Conservation (phyloP, 2,113 vertebrate species). For the Hydropotes inermis region DNA sequence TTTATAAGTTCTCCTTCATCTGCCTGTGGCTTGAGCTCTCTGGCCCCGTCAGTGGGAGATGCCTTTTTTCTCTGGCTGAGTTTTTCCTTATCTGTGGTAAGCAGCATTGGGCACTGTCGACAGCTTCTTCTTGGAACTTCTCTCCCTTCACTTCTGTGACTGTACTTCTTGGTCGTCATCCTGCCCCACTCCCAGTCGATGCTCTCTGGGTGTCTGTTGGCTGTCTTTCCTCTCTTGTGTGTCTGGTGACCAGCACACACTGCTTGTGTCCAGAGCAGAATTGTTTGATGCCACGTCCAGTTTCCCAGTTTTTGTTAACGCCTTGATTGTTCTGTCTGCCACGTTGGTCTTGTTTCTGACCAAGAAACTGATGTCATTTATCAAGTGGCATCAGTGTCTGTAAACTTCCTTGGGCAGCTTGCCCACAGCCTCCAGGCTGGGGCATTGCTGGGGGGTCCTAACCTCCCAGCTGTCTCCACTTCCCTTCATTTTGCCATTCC, state of each 20-base stretch:
- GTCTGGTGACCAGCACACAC: not conserved
- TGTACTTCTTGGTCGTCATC: not conserved
- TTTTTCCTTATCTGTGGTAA: not conserved
- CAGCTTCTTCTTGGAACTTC: not conserved
- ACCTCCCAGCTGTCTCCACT: not conserved
- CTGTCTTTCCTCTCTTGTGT: not conserved
- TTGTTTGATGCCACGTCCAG: not conserved
- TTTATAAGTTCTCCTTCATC: not conserved
- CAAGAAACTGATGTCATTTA: not conserved
- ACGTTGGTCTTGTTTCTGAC: not conserved
- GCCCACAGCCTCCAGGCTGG: not conserved
- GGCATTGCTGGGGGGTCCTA: not conserved
- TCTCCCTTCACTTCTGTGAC: not conserved
- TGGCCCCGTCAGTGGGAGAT: not conserved
- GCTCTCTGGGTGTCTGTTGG: not conserved
- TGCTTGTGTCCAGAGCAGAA: not conserved
- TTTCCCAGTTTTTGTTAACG: slow-evolving; percentile 2
- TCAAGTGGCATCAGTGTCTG: not conserved
- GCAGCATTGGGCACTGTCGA: not conserved
- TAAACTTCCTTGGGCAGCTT: not conserved
- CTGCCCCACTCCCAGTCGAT: not conserved
- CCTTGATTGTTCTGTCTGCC: not conserved
- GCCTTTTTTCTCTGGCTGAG: not conserved
- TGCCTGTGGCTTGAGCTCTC: not conserved
- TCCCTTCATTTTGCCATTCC: not conserved